phyloP scores from a whole-genome alignment of 2,113 vertebrate genomes.

The Corapipo altera region DNA sequence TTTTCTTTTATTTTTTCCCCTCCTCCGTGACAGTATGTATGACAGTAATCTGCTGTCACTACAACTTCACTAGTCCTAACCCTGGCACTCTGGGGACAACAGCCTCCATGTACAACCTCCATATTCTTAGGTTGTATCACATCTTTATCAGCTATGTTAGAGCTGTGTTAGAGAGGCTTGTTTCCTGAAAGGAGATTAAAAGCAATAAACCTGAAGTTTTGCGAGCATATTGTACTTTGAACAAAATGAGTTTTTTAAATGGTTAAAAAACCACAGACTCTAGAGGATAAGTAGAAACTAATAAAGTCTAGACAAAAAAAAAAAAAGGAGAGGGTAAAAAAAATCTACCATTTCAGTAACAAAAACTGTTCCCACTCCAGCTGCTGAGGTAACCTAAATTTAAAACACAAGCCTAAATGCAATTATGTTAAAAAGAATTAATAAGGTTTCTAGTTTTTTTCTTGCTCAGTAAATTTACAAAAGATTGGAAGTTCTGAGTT shows the following conservation, averaged over 20 bases:
- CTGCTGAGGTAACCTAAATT: not conserved
- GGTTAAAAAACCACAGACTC: rapidly evolving
- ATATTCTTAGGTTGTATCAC: not conserved
- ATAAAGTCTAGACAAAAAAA: not conserved
- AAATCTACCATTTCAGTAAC: not conserved
- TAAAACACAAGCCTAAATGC: not conserved
- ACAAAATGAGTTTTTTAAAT: not conserved
- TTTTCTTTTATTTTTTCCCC: too few relatives aligned
- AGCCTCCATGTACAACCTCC: not conserved
- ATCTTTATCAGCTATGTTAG: not conserved
- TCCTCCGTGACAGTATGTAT: not conserved
- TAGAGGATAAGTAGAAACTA: not conserved
- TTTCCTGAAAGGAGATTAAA: not conserved
- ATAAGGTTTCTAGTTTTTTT: not conserved
- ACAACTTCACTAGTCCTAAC: not conserved
- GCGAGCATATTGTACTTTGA: not conserved
- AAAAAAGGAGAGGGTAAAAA: rapidly evolving
- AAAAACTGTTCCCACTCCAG: not conserved
- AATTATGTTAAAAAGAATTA: not conserved
- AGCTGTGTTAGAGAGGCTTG: not conserved
- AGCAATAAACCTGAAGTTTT: not conserved
- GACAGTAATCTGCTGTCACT: not conserved
- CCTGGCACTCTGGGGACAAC: not conserved
- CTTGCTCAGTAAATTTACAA: not conserved
- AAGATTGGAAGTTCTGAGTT: not conserved